Base-by-base conservation (phyloP, 2,113 vertebrate genomes). In the Gallinago paraguaiae region DNA sequence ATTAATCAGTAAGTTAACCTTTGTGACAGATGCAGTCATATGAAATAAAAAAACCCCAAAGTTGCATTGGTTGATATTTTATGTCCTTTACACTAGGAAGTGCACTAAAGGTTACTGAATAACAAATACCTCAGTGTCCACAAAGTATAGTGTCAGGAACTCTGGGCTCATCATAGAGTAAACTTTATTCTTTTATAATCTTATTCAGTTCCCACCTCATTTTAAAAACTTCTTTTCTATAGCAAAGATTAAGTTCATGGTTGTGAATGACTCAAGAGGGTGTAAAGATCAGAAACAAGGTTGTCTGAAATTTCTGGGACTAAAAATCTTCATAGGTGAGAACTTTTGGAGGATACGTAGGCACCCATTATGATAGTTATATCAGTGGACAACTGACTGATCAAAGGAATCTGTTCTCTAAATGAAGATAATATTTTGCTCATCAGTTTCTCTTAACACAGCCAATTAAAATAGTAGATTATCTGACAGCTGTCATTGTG, bases 1-100 rank as follows among this genome's bases (percentile, higher is more conserved):
- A 97, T 96, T 95, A 94, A 97, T 97, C 95, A 96, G 86, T 70
- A 93, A 77, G 79, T 60, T 86, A 82, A 84, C 68, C 59, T 64
- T 91, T 74, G 64, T 95, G 95, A 91, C 86, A 91, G 95, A 80
- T 84, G 78, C 76, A 93, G 86, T 92, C 88, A 88, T 64, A 82
- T 11, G 92, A 95, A 57, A 88, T 75, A 6, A 17, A 41, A 30
- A 31, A 33, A 5, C 18, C 61, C 25, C 9, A 31, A 65, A 20
- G 17, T 70, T 92, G 9, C 11, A 54, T 54, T 80, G 88, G 72
- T 79, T 97, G 95, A 83, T 96, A 96, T 97, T 97, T 93, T 82
- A 60, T 93, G 92, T 96, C 90, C 90, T 97, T 97, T 93, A 82
- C 71, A 82, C 33, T 70, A 61, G 69, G 20, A 91, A 92, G 78